Conservation (phyloP, 2,888 invertebrate species). For the Conchocele bisecta region DNA sequence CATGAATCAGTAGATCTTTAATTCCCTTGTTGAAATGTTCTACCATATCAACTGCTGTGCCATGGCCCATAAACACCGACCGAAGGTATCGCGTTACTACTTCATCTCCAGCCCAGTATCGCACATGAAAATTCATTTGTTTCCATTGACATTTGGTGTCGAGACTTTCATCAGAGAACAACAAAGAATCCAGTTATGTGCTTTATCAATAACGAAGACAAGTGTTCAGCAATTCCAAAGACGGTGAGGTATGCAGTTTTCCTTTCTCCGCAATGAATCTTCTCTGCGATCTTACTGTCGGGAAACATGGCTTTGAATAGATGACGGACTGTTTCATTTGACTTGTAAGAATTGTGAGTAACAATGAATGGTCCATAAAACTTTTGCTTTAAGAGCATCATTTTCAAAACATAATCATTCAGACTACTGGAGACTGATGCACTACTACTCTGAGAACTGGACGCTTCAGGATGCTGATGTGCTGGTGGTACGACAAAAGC, state of each 20-base stretch:
- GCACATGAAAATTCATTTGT: slow-evolving; percentile 55
- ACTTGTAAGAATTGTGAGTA: slow-evolving; percentile 7
- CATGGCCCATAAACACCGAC: slow-evolving; percentile 44
- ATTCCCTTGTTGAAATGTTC: slow-evolving; percentile 11
- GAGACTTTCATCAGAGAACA: slow-evolving; percentile 47
- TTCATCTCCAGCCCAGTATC: slow-evolving; percentile 34
- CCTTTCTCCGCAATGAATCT: slow-evolving; percentile 36
- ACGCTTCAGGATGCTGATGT: too few species aligned
- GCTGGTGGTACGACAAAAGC: too few species aligned
- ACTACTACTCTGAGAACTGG: too few species aligned
- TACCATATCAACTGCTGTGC: slow-evolving; percentile 21
- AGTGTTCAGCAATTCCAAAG: slow-evolving; percentile 34
- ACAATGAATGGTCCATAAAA: background rate
- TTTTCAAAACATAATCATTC: too few species aligned
- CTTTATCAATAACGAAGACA: slow-evolving; percentile 2
- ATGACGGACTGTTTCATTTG: background rate
- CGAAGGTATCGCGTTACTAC: slow-evolving; percentile 39
- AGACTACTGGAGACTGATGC: too few species aligned
- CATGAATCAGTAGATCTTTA: too few species aligned
- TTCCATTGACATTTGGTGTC: slow-evolving; percentile 54
- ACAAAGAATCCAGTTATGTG: slow-evolving; percentile 1
- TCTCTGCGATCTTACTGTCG: slow-evolving; percentile 31
- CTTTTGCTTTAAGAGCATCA: too few species aligned
- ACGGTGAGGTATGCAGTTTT: slow-evolving; percentile 39
- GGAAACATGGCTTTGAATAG: slow-evolving; percentile 28